These are phyloP conservation scores for Oreochromis spilurus DNA, from an alignment of 2,113 vertebrate genomes.

Conservation along the genomic window DNA sequence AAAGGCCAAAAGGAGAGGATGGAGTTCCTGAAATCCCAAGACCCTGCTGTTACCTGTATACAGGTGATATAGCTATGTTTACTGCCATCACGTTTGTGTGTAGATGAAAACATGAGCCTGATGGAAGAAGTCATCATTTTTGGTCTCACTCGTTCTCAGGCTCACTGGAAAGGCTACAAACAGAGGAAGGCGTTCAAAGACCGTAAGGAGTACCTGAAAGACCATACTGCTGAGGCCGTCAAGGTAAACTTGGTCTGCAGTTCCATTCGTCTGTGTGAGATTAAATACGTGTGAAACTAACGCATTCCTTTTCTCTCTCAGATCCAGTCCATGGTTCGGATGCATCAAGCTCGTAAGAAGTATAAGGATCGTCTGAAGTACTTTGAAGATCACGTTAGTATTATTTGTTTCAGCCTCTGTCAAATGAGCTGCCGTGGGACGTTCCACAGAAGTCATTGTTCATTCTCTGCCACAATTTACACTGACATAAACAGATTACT, in stretches of 20 bases:
- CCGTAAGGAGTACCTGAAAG: conserved; percentile 79
- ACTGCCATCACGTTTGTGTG: not conserved
- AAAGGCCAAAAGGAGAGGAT: conserved; percentile 80
- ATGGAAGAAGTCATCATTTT: not conserved
- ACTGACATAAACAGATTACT: not conserved
- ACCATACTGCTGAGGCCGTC: conserved; percentile 82
- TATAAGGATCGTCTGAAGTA: conserved; percentile 89
- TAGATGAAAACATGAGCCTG: not conserved
- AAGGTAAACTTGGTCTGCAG: conserved; percentile 76
- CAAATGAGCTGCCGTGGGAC: not conserved
- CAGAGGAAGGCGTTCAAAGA: conserved; percentile 84
- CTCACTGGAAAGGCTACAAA: conserved; percentile 91
- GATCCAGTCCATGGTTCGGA: conserved; percentile 92
- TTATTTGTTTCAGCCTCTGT: not conserved
- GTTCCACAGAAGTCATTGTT: not conserved
- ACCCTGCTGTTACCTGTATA: conserved; percentile 87
- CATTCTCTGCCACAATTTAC: not conserved
- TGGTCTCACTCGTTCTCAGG: conserved; percentile 68
- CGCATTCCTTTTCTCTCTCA: conserved; percentile 33
- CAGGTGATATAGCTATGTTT: conserved; percentile 75
- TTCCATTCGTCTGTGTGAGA: not conserved
- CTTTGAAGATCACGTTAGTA: conserved; percentile 89
- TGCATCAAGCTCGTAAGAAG: conserved; percentile 91
- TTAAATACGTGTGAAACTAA: not conserved
- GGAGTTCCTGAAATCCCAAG: conserved; percentile 84